Conservation (phyloP, 2,888 invertebrate genomes). For the Rhimphoctona megacephalus region DNA sequence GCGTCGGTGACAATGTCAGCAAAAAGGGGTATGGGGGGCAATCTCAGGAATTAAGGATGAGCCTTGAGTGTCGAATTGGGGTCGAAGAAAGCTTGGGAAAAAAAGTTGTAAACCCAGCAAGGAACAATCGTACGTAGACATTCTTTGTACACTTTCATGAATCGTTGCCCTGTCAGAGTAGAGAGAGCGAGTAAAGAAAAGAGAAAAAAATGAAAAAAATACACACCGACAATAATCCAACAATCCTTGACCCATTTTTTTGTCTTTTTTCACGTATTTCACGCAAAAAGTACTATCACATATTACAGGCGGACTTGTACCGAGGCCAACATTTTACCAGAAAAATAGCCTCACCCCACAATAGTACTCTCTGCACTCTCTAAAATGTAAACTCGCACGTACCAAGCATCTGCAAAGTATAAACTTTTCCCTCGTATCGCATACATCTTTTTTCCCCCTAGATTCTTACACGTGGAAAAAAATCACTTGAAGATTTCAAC, state of each 20-base stretch:
- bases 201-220: conserved; percentile 3
- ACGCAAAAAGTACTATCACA: conserved; percentile 29
- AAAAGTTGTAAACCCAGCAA: conserved; percentile 59
- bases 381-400: neutral
- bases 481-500: neutral
- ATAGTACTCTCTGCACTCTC: neutral
- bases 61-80: conserved; percentile 60
- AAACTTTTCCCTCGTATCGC: conserved; percentile 4
- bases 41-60: conserved; percentile 62
- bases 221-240: conserved; percentile 50
- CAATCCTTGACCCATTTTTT: conserved; percentile 64
- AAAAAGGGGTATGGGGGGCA: conserved; percentile 13
- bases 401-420: conserved; percentile 6
- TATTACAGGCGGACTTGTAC: conserved; percentile 39
- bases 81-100: conserved; percentile 62
- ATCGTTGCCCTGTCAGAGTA: conserved; percentile 15
- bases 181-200: neutral
- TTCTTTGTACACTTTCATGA: conserved; percentile 33
- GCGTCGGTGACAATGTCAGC: neutral
- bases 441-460: neutral
- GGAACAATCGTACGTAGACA: conserved; percentile 47
- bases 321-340: conserved; percentile 7
- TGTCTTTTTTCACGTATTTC: conserved; percentile 11
- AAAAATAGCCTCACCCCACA: conserved; percentile 5
- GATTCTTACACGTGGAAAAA: neutral